Evolutionary conservation across 2,113 vertebrate genomes (phyloP).

Genomic region (Nothocercus julius): DNA sequence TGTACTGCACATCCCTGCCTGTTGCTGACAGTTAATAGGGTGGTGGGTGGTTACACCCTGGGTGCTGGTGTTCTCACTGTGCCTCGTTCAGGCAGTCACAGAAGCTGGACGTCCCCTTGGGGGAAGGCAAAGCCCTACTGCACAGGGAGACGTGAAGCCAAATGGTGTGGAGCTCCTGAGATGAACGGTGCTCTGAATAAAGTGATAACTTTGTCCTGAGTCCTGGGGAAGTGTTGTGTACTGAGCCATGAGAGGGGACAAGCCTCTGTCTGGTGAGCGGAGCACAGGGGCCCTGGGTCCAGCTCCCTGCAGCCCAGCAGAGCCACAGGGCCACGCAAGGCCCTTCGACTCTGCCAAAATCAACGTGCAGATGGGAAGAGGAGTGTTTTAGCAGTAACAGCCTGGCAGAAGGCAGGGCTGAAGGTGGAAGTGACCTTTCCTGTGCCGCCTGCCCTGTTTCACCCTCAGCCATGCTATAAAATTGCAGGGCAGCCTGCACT

Average conservation of each 20-base stretch:
- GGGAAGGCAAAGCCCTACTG: neutral
- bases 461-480: neutral
- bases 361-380: neutral
- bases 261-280: neutral
- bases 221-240: accelerated
- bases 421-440: neutral
- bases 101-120: neutral
- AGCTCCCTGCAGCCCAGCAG: neutral
- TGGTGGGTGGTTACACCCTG: neutral
- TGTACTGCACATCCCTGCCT: neutral
- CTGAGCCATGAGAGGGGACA: neutral
- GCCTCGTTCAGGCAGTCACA: neutral
- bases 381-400: neutral
- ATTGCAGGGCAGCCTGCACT: neutral
- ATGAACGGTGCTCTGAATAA: neutral
- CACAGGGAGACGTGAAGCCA: neutral
- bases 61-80: neutral
- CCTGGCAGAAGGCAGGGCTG: neutral
- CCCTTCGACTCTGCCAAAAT: neutral
- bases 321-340: no score
- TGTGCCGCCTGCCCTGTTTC: neutral
- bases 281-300: no score
- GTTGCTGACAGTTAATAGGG: neutral
- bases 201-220: conserved; percentile 5
- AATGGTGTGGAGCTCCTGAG: neutral